Percentiles rank a stretch among this genome's conserved stretches.
Conservation (phyloP, 2,113 vertebrate species). For the Hemibagrus wyckioides region DNA sequence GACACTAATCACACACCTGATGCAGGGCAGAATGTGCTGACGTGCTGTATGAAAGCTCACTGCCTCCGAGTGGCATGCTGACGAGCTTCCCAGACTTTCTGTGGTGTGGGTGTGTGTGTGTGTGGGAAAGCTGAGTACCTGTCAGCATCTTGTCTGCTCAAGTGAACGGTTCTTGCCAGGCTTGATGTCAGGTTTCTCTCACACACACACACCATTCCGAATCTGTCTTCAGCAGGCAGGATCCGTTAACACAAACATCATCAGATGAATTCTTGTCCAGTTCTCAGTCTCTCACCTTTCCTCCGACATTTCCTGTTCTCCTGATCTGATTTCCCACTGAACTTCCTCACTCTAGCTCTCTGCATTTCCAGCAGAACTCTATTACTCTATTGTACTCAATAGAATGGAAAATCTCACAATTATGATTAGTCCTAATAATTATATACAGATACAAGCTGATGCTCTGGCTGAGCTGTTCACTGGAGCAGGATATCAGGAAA, state of each 20-base stretch:
- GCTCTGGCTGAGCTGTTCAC: background rate
- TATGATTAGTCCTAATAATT: background rate
- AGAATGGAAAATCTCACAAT: background rate
- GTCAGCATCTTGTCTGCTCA: constrained; percentile 23
- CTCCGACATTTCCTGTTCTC: background rate
- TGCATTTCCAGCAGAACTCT: background rate
- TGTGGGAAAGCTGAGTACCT: constrained; percentile 12
- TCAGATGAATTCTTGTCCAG: background rate
- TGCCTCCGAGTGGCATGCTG: background rate
- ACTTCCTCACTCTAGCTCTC: background rate
- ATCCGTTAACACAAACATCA: background rate
- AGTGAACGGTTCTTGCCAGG: background rate
- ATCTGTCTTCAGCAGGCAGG: background rate
- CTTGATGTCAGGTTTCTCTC: constrained; percentile 11
- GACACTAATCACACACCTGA: background rate
- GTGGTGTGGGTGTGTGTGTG: background rate
- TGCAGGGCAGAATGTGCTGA: background rate
- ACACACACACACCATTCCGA: background rate
- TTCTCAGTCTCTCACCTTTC: background rate
- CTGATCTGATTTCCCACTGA: background rate
- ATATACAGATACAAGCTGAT: background rate
- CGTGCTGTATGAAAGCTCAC: background rate
- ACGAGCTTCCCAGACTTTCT: background rate
- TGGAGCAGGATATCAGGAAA: background rate
- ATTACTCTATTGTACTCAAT: too few species aligned